Conservation (phyloP, 1,140 invertebrate genomes). For the Drosophila ambigua region DNA sequence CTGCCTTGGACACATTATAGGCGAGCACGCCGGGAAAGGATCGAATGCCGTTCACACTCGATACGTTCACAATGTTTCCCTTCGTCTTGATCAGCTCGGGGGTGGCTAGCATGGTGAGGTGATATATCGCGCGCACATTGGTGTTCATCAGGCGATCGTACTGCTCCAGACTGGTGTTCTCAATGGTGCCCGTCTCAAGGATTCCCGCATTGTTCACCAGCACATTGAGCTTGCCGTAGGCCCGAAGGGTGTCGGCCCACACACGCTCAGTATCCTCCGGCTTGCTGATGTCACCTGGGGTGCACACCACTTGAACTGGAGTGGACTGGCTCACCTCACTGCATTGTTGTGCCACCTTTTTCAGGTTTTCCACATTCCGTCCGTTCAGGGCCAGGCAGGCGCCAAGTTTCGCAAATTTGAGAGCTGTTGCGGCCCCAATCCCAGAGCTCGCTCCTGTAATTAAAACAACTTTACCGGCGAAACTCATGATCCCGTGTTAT, state of each 20-base stretch:
- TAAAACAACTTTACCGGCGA: constrained; percentile 88
- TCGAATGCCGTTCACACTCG: constrained; percentile 94
- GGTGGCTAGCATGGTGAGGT: constrained; percentile 92
- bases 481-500: constrained; percentile 83
- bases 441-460: constrained; percentile 94
- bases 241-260: constrained; percentile 88
- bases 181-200: constrained; percentile 91
- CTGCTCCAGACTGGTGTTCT: constrained; percentile 92
- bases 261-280: constrained; percentile 90
- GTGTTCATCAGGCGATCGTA: constrained; percentile 93
- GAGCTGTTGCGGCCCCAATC: constrained; percentile 93
- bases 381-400: constrained; percentile 90
- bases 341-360: constrained; percentile 68
- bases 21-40: constrained; percentile 91
- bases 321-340: constrained; percentile 70
- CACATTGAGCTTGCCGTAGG: constrained; percentile 90
- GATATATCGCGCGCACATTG: constrained; percentile 93
- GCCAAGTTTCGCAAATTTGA: constrained; percentile 90
- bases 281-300: constrained; percentile 88
- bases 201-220: constrained; percentile 95
- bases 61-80: constrained; percentile 95
- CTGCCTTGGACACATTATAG: constrained; percentile 95
- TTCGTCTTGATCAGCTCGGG: constrained; percentile 92
- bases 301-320: constrained; percentile 41
- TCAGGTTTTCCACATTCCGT: constrained; percentile 86